Evolutionary conservation across 2,797 vertebrate genomes (phyloP), one percentile per base, ranked within the genome.

Genomic region (Crypturellus tataupa): DNA sequence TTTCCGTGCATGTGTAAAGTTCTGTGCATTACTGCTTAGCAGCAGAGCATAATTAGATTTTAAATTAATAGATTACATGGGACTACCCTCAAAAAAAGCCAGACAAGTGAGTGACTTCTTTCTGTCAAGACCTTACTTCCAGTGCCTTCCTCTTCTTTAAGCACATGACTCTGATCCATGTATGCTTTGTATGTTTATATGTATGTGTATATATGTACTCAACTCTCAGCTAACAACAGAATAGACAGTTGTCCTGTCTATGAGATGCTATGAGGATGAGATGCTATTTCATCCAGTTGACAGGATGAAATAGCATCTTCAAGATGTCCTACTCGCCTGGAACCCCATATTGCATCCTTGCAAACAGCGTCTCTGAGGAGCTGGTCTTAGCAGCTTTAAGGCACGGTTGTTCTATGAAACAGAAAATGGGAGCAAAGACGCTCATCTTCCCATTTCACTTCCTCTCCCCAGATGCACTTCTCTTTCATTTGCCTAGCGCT

Each of bases 11-110:
- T 95, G 94, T 87, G 89, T 47, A 90, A 93, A 94, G 94, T 97
- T 97, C 93, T 92, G 35, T 93, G 85, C 59, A 72, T 97, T 96
- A 96, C 72, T 93, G 64, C 93, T 97, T 96, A 90, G 90, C 94
- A 93, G 89, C 75, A 85, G 69, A 76, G 65, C 86, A 79, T 95
- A 94, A 95, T 97, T 97, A 95, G 82, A 95, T 96, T 96, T 95
- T 90, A 95, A 95, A 97, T 97, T 94, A 97, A 96, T 76, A 80
- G 71, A 75, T 85, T 70, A 68, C 96, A 85, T 5, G 6, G 94
- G 94, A 84, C 79, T 88, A 5, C 37, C 46, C 62, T 91, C 80
- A 76, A 95, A 97, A 82, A 97, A 97, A 96, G 78, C 86, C 40
- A 60, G 40, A 58, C 58, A 80, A 94, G 85, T 47, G 46, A 78